These are phyloP conservation scores for Aleiodes sp. DNA, from an alignment of 1,140 invertebrate genomes.

Conservation along the genomic window DNA sequence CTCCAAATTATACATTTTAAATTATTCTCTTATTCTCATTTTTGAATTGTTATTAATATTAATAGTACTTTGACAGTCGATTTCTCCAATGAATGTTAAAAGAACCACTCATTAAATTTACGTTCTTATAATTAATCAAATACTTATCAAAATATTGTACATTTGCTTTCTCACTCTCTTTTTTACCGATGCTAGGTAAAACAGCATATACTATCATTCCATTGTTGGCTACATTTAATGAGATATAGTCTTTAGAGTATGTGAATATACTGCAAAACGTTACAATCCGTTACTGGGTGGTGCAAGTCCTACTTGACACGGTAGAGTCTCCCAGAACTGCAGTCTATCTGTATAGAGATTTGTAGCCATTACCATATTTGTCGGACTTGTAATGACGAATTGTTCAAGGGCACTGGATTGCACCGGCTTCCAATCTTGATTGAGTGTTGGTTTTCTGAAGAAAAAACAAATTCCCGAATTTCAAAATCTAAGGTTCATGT, in stretches of 20 bases:
- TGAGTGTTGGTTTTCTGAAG: conserved; percentile 66
- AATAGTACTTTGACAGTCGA: too few relatives aligned
- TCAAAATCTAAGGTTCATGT: neutral
- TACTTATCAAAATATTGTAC: too few relatives aligned
- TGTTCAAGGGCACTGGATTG: conserved; percentile 60
- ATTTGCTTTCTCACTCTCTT: too few relatives aligned
- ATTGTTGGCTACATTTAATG: too few relatives aligned
- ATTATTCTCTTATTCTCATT: too few relatives aligned
- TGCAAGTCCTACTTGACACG: conserved; percentile 29
- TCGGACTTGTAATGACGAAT: conserved; percentile 56
- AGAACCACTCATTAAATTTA: too few relatives aligned
- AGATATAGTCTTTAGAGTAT: neutral
- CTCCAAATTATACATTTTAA: too few relatives aligned
- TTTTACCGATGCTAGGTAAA: too few relatives aligned
- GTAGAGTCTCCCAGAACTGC: conserved; percentile 60
- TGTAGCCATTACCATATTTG: conserved; percentile 54
- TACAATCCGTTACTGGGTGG: neutral
- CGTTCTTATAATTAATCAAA: too few relatives aligned
- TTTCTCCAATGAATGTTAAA: too few relatives aligned
- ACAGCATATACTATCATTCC: too few relatives aligned
- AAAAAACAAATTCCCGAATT: conserved; percentile 27
- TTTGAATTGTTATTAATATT: too few relatives aligned
- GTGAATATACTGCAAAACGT: neutral
- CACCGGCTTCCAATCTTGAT: conserved; percentile 64
- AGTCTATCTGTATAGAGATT: conserved; percentile 57